Evolutionary conservation across 2,797 vertebrate genomes (phyloP).

Genomic region (Dermochelys coriacea): DNA sequence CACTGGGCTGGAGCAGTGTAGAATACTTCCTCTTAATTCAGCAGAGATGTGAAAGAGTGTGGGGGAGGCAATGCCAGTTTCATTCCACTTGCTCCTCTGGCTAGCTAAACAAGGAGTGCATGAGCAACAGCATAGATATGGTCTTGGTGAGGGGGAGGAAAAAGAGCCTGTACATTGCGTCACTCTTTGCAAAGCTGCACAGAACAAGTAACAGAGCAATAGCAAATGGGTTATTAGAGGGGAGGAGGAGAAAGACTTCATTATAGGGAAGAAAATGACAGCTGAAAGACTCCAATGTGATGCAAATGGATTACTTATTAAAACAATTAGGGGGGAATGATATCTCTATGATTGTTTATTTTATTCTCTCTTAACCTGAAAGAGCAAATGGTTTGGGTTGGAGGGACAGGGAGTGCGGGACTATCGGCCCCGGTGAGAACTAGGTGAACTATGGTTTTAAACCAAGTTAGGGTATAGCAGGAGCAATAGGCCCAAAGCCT

Average conservation of each 20-base stretch:
- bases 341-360: rapidly evolving
- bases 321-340: background rate
- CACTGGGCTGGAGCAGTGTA: background rate
- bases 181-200: background rate
- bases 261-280: background rate
- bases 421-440: background rate
- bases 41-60: background rate
- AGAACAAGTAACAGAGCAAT: background rate
- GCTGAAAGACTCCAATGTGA: background rate
- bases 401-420: background rate
- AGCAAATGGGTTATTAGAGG: background rate
- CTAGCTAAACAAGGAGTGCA: background rate
- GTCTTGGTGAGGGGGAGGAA: background rate
- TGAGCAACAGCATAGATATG: background rate
- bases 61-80: background rate
- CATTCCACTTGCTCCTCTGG: background rate
- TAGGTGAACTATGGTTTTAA: background rate
- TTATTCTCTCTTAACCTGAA: background rate
- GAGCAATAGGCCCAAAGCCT: background rate
- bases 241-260: background rate
- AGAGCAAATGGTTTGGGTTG: background rate
- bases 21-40: background rate
- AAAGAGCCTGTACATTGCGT: background rate
- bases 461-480: background rate
- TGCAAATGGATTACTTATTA: background rate